Evolutionary conservation across 1,140 invertebrate species (phyloP), one percentile per base, ranked within the genome.

Genomic region (Chironomus tepperi): DNA sequence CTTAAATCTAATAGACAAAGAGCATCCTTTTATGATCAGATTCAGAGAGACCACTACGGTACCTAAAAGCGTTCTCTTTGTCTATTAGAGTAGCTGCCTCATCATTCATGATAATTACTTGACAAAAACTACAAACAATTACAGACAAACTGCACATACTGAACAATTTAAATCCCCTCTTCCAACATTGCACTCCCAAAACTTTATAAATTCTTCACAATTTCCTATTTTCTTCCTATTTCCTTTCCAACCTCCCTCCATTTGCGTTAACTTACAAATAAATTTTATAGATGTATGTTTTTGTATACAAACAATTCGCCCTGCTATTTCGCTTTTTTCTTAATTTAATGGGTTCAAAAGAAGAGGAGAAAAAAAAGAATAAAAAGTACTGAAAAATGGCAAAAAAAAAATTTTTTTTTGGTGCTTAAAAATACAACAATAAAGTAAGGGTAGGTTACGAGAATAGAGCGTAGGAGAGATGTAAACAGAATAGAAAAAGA

Each of bases 331-430:
- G 47, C n/a, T 57, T 57, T 47, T 47, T 57, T 21, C 19, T 21
- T 19, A 70, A 70, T 70, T 70, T 70, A 70, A 70, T 70, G 65
- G 65, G 65, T 70, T 70, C 18, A 70, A 18, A n/a, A 57, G 47
- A 57, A 57, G n/a, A 9, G 19, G 65, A 70, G 19, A 70, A 6
- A 70, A 10, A 70, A 70, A 57, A 57, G 15, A n/a, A n/a, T 57
- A 57, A 57, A 57, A 57, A n/a, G 47, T 12, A n/a, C 47, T 57
- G 12, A 57, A 57, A 57, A 57, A 57, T 57, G 15, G 24, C 24
- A 34, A 34, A 34, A 34, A 34, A 34, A 2, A n/a, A n/a, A n/a
- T n/a, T n/a, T n/a, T n/a, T 2, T 34, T 34, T 34, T 34, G 24
- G 47, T 57, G 47, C 47, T 57, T 57, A 57, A 57, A 57, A 57